phyloP scores from a whole-genome alignment of 2,113 vertebrate species.

The Meriones unguiculatus region DNA sequence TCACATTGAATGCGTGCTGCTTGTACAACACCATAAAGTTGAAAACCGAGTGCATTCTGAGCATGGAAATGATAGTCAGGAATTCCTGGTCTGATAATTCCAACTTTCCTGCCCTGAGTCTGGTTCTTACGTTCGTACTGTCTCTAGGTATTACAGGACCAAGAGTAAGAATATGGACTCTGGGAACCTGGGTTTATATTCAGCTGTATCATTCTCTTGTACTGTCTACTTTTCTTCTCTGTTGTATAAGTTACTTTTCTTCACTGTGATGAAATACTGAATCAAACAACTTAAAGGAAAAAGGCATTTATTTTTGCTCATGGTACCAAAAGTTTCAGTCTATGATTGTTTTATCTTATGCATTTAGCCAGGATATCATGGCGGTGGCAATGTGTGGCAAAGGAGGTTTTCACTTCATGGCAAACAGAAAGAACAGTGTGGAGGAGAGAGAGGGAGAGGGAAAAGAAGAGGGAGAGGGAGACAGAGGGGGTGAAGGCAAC shows the following conservation, averaged over 20 bases:
- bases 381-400: no score
- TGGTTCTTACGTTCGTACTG: neutral
- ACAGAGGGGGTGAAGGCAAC: neutral
- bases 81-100: neutral
- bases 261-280: neutral
- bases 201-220: neutral
- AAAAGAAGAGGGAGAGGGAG: neutral
- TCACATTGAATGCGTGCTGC: no score
- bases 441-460: neutral
- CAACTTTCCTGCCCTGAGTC: neutral
- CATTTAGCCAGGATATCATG: neutral
- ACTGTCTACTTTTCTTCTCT: neutral
- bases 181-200: no score
- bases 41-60: neutral
- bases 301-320: neutral
- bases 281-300: neutral
- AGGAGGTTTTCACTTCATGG: neutral
- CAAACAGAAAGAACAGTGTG: neutral
- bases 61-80: neutral
- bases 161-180: neutral
- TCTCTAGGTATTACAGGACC: neutral
- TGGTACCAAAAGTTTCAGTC: neutral
- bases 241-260: neutral
- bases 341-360: neutral
- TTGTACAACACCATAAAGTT: neutral